Conservation (phyloP, 2,113 vertebrate genomes). For the Hylia prasina region DNA sequence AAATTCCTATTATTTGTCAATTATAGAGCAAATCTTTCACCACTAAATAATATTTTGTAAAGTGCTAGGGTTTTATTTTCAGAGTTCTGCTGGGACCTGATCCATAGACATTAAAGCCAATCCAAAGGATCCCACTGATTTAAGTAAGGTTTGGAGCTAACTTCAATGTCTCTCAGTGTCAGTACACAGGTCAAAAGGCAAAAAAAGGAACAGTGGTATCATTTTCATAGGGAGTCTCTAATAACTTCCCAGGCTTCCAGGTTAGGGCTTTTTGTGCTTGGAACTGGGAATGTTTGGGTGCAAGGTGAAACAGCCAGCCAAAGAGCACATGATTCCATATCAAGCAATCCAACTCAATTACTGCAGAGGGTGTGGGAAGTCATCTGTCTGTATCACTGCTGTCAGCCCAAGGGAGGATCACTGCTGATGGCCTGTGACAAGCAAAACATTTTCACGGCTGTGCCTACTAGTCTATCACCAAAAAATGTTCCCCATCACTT, state of each 20-base stretch:
- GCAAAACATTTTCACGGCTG: neutral
- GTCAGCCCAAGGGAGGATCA: neutral
- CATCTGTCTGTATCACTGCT: neutral
- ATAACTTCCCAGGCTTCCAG: neutral
- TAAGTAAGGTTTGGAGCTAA: neutral
- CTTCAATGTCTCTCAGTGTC: neutral
- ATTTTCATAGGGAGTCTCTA: neutral
- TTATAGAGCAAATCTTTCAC: neutral
- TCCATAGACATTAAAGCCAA: neutral
- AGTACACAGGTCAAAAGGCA: neutral
- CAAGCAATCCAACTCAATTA: neutral
- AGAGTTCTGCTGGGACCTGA: neutral
- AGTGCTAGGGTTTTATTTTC: neutral
- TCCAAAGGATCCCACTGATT: neutral
- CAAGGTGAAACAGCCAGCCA: neutral
- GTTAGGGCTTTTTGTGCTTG: neutral
- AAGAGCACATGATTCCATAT: neutral
- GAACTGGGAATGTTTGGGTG: neutral
- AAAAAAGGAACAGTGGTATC: neutral
- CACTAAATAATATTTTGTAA: neutral
- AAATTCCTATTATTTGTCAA: neutral
- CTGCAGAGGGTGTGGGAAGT: neutral
- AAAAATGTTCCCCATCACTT: neutral
- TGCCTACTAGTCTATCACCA: neutral
- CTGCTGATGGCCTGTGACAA: neutral